A percentile compares a stretch with the other conserved stretches of the same genome.
phyloP scores from a whole-genome alignment of 2,888 invertebrate species.

The Smittia sp. region DNA sequence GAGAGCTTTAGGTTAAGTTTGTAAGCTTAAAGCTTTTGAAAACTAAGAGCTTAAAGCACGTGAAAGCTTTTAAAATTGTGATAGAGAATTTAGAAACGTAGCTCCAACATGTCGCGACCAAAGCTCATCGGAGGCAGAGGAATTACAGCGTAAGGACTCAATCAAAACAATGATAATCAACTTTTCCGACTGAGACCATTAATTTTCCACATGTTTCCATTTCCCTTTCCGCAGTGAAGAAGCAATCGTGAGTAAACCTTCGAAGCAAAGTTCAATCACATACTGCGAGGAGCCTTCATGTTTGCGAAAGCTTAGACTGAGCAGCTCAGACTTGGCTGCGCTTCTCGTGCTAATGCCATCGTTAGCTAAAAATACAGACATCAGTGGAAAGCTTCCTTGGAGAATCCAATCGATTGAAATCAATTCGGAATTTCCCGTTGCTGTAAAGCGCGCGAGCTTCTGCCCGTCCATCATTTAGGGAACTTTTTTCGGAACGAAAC shows the following conservation, averaged over 20 bases:
- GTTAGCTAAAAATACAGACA: no score
- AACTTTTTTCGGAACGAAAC: neutral
- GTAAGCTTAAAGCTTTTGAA: no score
- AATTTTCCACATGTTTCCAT: neutral
- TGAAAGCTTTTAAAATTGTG: neutral
- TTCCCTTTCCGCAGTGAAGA: slow-evolving; percentile 20
- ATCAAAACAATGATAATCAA: neutral
- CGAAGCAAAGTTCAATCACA: neutral
- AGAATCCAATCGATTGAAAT: neutral
- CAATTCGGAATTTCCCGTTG: neutral
- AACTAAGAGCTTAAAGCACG: neutral
- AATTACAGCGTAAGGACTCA: slow-evolving; percentile 29
- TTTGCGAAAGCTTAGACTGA: no score
- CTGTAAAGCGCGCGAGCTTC: neutral
- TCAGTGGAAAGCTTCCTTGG: no score
- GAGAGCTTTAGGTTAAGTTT: no score
- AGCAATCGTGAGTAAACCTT: slow-evolving; percentile 30
- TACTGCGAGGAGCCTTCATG: no score
- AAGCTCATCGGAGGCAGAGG: slow-evolving; percentile 32
- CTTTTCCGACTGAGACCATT: neutral
- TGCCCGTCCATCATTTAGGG: neutral
- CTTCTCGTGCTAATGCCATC: no score
- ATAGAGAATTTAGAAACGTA: slow-evolving; percentile 1
- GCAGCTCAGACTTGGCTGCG: no score
- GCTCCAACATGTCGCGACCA: slow-evolving; percentile 30